A percentile compares a stretch with the other conserved stretches of the same genome.
These are phyloP conservation scores for Pseudomugil gertrudae DNA, from an alignment of 2,797 vertebrate genomes.

Conservation along the genomic window DNA sequence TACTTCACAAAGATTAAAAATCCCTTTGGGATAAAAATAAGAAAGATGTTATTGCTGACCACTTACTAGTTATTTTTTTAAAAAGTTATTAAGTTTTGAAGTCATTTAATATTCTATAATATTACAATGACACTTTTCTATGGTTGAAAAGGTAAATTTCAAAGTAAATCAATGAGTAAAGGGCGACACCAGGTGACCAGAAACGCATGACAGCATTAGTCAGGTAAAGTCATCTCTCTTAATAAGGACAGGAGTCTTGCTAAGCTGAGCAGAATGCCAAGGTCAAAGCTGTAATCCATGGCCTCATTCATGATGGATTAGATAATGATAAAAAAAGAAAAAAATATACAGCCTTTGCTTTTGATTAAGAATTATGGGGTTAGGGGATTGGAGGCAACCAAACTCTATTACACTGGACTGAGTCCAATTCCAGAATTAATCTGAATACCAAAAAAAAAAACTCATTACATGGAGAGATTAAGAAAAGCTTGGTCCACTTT, in stretches of 20 bases:
- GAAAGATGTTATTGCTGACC: no score
- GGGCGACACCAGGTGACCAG: slow-evolving; percentile 7
- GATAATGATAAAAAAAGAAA: slow-evolving; percentile 65
- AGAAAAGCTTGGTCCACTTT: slow-evolving; percentile 78
- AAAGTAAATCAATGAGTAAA: no score
- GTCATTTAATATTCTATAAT: no score
- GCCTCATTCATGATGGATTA: slow-evolving; percentile 80
- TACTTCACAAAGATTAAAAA: no score
- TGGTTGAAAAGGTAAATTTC: no score
- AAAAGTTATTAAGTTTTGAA: no score
- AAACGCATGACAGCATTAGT: slow-evolving; percentile 13
- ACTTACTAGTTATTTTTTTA: no score
- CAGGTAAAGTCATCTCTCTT: slow-evolving; percentile 58
- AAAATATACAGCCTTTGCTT: slow-evolving; percentile 82
- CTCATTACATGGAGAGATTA: slow-evolving; percentile 89
- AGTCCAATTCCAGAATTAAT: slow-evolving; percentile 91
- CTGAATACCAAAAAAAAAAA: slow-evolving; percentile 83
- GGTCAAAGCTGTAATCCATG: slow-evolving; percentile 83
- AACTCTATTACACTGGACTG: slow-evolving; percentile 88
- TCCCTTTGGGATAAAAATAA: no score
- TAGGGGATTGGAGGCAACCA: slow-evolving; percentile 88
- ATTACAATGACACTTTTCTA: no score
- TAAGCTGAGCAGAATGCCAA: slow-evolving; percentile 60
- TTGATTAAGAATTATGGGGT: slow-evolving; percentile 92
- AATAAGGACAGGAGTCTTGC: slow-evolving; percentile 27